Conservation (phyloP, 2,888 invertebrate genomes). For the Cheilosia grossa region DNA sequence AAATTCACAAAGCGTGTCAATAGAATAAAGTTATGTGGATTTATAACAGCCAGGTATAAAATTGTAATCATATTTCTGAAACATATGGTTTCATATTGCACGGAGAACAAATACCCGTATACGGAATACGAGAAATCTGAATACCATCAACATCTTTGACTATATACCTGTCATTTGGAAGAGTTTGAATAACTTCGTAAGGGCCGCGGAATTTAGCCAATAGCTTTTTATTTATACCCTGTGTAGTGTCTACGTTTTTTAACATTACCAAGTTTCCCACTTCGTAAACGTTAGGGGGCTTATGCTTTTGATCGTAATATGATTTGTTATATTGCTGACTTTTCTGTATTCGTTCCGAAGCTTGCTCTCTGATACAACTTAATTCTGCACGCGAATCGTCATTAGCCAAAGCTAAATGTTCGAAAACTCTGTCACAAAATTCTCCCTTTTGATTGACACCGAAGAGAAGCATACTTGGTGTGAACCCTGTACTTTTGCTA, state of each 20-base stretch:
- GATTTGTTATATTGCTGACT: conserved; percentile 75
- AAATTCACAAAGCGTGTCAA: too few species aligned
- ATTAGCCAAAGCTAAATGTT: too few species aligned
- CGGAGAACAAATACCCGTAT: conserved; percentile 27
- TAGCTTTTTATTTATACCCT: conserved; percentile 76
- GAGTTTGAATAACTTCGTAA: conserved; percentile 61
- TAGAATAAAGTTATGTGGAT: too few species aligned
- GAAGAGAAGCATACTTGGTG: conserved; percentile 17
- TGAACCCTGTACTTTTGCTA: conserved; percentile 55
- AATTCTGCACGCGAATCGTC: conserved; percentile 8
- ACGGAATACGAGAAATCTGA: conserved; percentile 37
- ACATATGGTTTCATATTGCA: conserved; percentile 38
- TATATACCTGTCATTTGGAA: conserved; percentile 20
- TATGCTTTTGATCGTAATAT: conserved; percentile 75
- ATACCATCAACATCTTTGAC: conserved; percentile 61
- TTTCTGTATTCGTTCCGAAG: conserved; percentile 68
- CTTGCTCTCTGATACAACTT: conserved; percentile 48
- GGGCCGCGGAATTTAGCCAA: conserved; percentile 75
- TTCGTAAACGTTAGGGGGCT: conserved; percentile 42
- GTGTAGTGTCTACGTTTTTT: conserved; percentile 67
- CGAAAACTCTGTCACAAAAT: too few species aligned
- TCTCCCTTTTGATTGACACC: background rate
- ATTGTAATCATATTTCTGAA: background rate
- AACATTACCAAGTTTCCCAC: conserved; percentile 75
- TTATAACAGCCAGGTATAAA: too few species aligned